Base-by-base conservation (phyloP, 2,888 invertebrate species). In the Byasa hedistus region DNA sequence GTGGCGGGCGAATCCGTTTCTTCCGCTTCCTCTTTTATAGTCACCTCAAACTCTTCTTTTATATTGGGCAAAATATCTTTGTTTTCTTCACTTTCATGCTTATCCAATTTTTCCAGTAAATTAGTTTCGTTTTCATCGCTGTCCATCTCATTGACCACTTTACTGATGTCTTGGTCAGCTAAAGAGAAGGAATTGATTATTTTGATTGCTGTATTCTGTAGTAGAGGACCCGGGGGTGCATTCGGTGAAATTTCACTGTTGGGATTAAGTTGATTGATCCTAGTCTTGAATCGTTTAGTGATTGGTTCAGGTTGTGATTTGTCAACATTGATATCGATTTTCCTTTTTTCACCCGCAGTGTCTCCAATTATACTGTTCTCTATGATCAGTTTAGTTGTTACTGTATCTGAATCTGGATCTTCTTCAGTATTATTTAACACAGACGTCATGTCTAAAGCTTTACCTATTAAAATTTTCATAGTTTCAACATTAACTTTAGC, bases 401-500 rank as follows among this genome's bases (percentile, higher is more conserved):
- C 66, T 10, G 48, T n/a, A 7, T 69, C 69, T 22, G 27, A 68
- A 3, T 60, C 65, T 0, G 48, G 39, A 0, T 76, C 72, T 0
- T 79, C 77, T 12, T 76, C 77, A 4, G 74, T 76, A n/a, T 71
- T 72, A 15, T 77, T 81, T 7, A 89, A 67, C 0, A 81, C 36
- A 0, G 75, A 65, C 0, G 83, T 75, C 85, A 89, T 86, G 55
- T 86, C 82, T 0, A 84, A 59, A 0, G 88, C 87, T 69, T 81
- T 82, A 0, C 72, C 73, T 0, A 82, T 69, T 10, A 90, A 68
- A 0, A 74, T 56, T 51, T 79, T 83, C 0, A 89, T 58, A 0
- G 76, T 75, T 3, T 70, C 39, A 0, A 75, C 68, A 44, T 85
- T 79, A 0, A 80, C 67, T 21, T 80, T 82, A 0, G 74, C 78